These are phyloP conservation scores for Cryptocephalus moraei DNA, from an alignment of 2,888 invertebrate genomes.

Conservation along the genomic window DNA sequence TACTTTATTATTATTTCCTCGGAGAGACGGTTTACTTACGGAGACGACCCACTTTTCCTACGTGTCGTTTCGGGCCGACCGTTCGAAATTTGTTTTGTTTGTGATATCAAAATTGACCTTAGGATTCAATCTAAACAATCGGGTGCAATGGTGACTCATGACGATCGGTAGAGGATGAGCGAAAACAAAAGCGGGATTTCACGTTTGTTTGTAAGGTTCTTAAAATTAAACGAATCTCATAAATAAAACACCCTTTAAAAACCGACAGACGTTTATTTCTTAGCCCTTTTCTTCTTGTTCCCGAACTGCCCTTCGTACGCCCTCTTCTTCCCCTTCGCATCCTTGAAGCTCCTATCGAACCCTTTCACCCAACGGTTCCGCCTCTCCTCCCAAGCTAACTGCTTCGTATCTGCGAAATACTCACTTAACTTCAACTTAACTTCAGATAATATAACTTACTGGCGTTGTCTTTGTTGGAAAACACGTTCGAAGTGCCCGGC, in stretches of 20 bases:
- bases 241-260: not conserved
- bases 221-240: no score
- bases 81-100: no score
- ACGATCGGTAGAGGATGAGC: not conserved
- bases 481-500: slow-evolving; percentile 56
- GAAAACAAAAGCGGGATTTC: no score
- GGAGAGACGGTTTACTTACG: no score
- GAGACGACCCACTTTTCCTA: no score
- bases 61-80: no score
- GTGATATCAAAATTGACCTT: no score
- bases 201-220: no score
- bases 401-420: slow-evolving; percentile 47
- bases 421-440: no score
- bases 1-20: no score
- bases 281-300: slow-evolving; percentile 17
- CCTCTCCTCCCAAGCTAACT: slow-evolving; percentile 73
- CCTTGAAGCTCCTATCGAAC: slow-evolving; percentile 33
- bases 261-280: slow-evolving; percentile 7
- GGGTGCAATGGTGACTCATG: not conserved
- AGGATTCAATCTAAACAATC: no score
- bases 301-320: slow-evolving; percentile 8
- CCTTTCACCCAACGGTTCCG: slow-evolving; percentile 54
- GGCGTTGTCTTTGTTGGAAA: slow-evolving; percentile 68
- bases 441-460: slow-evolving; percentile 37
- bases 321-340: slow-evolving; percentile 11